Base-by-base conservation (phyloP, 2,113 vertebrate species). In the Mobula birostris region DNA sequence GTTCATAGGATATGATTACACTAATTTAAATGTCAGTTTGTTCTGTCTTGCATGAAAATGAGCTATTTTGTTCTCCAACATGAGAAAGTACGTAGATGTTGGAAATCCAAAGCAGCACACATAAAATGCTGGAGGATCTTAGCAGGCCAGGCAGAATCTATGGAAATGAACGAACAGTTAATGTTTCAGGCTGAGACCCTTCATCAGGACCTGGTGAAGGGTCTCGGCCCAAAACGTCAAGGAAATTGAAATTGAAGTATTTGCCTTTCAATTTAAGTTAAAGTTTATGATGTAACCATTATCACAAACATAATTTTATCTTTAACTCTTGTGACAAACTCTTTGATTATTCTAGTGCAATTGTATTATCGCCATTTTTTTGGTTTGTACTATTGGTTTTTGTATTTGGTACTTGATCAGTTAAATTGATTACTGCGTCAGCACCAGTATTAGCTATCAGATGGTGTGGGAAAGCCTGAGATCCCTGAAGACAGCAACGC, bases 341-440 rank as follows among this genome's bases (percentile, higher is more conserved):
- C 48, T 7, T 85, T 85, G 82, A 85, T 58, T 58, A 27, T 85
- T 85, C 32, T 58, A 9, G 82, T 2, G 21, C 24, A 11, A 7
- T 58, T 85, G 48, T 61, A 11, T 58, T 58, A 27, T 83, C 56
- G 0, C 58, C 56, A 63, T 95, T 77, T 95, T 96, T 95, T 95
- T 95, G 97, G 97, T 96, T 97, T 96, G 95, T 96, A 96, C 96
- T 95, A 95, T 97, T 97, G 95, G 97, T 96, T 96, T 95, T 96
- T 98, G 98, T 48, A 48, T 98, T 98, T 98, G 97, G 27, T 96
- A 96, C 96, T 98, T 95, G 97, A 98, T 99, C 98, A 98, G 97
- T 95, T 96, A 98, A 98, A 99, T 98, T 98, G 98, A 99, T 99
- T 97, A 98, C 97, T 95, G 95, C 95, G 95, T 95, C 79, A 95